Base-by-base conservation (phyloP, 2,113 vertebrate genomes). In the Cercocebus atys region DNA sequence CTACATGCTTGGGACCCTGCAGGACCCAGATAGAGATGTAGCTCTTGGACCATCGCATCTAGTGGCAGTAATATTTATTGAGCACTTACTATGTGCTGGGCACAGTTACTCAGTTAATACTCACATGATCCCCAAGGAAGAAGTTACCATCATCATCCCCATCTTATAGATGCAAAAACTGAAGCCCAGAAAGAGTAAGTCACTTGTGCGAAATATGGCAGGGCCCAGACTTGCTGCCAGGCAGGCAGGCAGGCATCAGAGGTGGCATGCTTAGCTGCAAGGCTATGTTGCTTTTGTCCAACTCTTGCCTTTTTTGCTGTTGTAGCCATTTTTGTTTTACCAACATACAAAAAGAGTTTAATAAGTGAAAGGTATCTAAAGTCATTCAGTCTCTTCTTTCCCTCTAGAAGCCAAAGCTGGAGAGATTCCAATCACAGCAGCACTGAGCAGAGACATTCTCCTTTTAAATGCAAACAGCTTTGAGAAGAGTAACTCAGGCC, bases 281-380 rank as follows among this genome's bases (percentile, higher is more conserved):
- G 3, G 8, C 8, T 20, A 1, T 3, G 0, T 1, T 18, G 43
- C 18, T 57, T 25, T 70, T 59, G 30, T 38, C 73, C 80, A 17
- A 22, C 9, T 70, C 75, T 66, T 38, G 32, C 20, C 45, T 45
- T 61, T 55, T 25, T 59, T 66, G n/a, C 23, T 38, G 12, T 70
- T 13, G 12, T 68, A 76, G 25, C 30, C 13, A 1, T 38, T 87
- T 64, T 32, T 68, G 43, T 35, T 95, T 72, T 14, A 22, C 22
- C 57, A 81, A 38, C 23, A 59, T 7, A 38, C 35, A 64, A 83
- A 88, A 90, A 30, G 17, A 57, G 9, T 45, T 64, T n/a, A 38
- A 64, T n/a, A 1, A 30, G 30, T 38, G 18, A 87, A 68, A 83
- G 22, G 12, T 23, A 9, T 32, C 59, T 89, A 1, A 75, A 59